Conservation (phyloP, 2,113 vertebrate genomes). For the Peromyscus maniculatus region DNA sequence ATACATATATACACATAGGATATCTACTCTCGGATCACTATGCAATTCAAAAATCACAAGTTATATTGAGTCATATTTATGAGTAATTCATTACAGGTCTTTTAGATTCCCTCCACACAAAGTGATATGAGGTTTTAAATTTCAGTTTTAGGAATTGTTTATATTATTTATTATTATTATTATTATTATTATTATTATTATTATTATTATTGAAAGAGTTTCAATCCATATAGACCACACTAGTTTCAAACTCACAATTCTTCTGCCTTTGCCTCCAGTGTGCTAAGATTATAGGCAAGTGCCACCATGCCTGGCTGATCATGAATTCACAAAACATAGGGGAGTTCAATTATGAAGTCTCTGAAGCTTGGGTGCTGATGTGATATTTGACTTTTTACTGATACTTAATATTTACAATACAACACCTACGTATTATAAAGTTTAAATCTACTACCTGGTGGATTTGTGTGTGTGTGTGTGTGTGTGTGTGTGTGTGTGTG, state of each 20-base stretch:
- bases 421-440: not conserved
- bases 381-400: not conserved
- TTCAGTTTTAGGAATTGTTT: not conserved
- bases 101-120: not conserved
- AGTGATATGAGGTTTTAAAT: constrained; percentile 5
- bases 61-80: constrained; percentile 29
- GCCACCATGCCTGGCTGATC: not conserved
- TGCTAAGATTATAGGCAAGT: not conserved
- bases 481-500: not conserved
- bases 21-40: constrained; percentile 40
- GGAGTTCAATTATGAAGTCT: not conserved
- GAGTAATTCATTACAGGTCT: constrained; percentile 41
- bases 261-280: not conserved
- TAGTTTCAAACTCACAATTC: not conserved
- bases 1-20: not conserved
- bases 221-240: not conserved
- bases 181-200: not conserved
- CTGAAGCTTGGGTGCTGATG: not conserved
- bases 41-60: constrained; percentile 55
- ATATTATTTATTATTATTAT: not conserved
- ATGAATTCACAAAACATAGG: not conserved
- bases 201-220: not conserved
- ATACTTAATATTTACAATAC: constrained; percentile 22
- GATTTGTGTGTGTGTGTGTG: not conserved
- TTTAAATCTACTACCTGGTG: not conserved